phyloP scores from a whole-genome alignment of 2,797 vertebrate species.

The Poecilia wingei region DNA sequence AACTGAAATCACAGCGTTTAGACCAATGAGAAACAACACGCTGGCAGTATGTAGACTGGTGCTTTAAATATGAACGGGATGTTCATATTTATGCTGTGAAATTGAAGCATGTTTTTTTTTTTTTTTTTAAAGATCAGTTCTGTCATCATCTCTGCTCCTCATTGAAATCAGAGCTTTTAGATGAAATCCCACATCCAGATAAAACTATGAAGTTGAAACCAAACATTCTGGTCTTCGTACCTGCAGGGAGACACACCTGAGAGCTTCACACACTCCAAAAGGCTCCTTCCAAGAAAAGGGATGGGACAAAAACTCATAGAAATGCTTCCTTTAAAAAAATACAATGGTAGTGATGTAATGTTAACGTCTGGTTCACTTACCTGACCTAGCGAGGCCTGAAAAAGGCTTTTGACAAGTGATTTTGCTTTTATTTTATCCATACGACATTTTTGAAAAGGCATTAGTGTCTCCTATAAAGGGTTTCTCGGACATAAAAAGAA shows the following conservation, averaged over 20 bases:
- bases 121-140: not conserved
- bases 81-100: not conserved
- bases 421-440: not conserved
- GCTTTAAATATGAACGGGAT: not conserved
- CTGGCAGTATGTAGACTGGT: not conserved
- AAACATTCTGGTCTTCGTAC: constrained; percentile 4
- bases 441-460: not conserved
- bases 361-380: not conserved
- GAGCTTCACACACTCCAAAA: constrained; percentile 16
- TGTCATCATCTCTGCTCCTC: constrained; percentile 6
- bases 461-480: not conserved
- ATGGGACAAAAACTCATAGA: not conserved
- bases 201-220: constrained; percentile 1
- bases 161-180: not conserved
- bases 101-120: not conserved
- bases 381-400: not conserved
- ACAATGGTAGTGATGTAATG: not conserved
- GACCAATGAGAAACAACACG: not conserved
- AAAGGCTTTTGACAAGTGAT: not conserved
- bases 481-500: not conserved
- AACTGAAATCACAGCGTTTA: constrained; percentile 17
- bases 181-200: not conserved
- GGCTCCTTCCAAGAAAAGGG: not conserved
- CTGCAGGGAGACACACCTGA: constrained; percentile 47
- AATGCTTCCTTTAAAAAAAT: not conserved